Evolutionary conservation across 2,888 invertebrate genomes (phyloP), one percentile per base, ranked within the genome.

Genomic region (Acleris literana): DNA sequence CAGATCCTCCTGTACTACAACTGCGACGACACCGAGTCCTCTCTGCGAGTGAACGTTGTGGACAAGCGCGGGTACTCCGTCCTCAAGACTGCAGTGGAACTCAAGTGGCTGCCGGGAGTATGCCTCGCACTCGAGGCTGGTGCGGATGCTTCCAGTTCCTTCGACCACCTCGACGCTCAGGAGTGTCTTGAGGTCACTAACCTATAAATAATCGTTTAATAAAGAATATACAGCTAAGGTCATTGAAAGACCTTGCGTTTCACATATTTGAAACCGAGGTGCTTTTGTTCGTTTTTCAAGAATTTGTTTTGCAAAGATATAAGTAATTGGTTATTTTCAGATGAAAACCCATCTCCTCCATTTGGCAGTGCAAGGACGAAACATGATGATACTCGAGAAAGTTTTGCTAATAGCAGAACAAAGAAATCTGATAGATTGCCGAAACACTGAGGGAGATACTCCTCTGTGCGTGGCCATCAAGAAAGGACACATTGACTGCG

Each of bases 71-170:
- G 79, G 6, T 74, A 76, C 51, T 82, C 85, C 3, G 79, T 84
- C 6, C 71, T 86, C 11, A 83, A 83, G 64, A 52, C 73, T 17
- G 83, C 84, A 3, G 78, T 84, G 17, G 70, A 74, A 33, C 66
- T 69, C 9, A 76, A 78, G 53, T 84, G 85, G 82, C 69, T 74
- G 29, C 73, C 77, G 17, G 83, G 84, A 4, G 78, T 81, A 7
- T 73, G 73, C 22, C 70, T 83, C 7, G 70, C 85, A 22, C 70
- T 86, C 39, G 79, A 82, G 70, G 76, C 78, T 6, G 78, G 80
- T 5, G 81, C 83, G 29, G 76, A 82, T 64, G 72, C 82, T 3
- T 71, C 68, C 7, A 59, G 63, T 22, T 63, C 59, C 25, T 58
- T 63, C 55, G 69, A 73, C 16, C 71, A 77, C 16, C 75, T 75